Evolutionary conservation across 2,113 vertebrate genomes (phyloP), one percentile per base, ranked within the genome.

Genomic region (Phalacrocorax aristotelis): DNA sequence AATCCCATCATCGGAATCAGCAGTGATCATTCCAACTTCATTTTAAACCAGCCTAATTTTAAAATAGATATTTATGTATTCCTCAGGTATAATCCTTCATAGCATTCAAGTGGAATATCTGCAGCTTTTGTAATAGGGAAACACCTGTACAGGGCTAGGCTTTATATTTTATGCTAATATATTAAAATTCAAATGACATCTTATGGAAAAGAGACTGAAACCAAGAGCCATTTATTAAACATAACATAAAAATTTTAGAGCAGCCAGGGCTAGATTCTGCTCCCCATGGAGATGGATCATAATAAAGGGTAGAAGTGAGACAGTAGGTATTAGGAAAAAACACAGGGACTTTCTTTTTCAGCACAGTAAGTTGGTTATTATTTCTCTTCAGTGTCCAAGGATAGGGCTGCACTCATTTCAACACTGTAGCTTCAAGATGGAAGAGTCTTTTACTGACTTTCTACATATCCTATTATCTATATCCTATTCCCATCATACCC

Each of bases 151-250:
- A 48, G n/a, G 13, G 19, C 74, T 42, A 87, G 62, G 57, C 38
- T 55, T 93, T 94, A 40, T 20, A 83, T 94, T 58, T 86, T 74
- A 86, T 42, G 54, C 32, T 97, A 70, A 86, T 90, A 69, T 48
- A 74, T 93, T 83, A 81, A 71, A 88, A 87, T 93, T 89, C 76
- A 95, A 68, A 81, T 79, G 40, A 75, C 18, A 16, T 90, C 60
- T 89, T 88, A 86, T 6, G 27, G 86, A 88, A 88, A 91, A 92
- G n/a, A 78, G 60, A 58, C 15, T 40, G 83, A 88, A 96, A 90
- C 52, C 52, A 87, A 84, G 40, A 89, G 18, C 42, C 57, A 94
- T 87, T 90, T 89, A 94, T 86, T 83, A 93, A 85, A 94, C 55
- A 90, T 48, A 21, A 68, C 32, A 86, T 68, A 83, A 74, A 96